Evolutionary conservation across 2,888 invertebrate genomes (phyloP).

Genomic region (Loripinus fragilis): DNA sequence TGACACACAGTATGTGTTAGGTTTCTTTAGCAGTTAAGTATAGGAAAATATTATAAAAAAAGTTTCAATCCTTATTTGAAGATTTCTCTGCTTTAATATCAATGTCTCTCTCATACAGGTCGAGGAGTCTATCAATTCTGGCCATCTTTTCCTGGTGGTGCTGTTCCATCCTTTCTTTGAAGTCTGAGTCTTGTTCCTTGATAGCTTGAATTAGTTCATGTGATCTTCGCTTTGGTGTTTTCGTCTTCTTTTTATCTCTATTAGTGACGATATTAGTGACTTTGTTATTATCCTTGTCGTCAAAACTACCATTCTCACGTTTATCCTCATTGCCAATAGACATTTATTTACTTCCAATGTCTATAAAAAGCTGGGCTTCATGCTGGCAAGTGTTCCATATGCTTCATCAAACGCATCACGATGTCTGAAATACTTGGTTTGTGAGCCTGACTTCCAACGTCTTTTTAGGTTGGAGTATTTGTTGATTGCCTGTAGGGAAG

Average conservation of each 20-base stretch:
- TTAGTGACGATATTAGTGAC: slow-evolving; percentile 1
- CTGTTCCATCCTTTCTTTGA: slow-evolving; percentile 5
- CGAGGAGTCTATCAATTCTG: not conserved
- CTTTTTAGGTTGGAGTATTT: too few relatives aligned
- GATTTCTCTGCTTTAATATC: not conserved
- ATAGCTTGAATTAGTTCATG: not conserved
- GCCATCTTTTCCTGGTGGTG: not conserved
- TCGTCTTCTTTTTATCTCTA: not conserved
- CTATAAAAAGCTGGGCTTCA: too few relatives aligned
- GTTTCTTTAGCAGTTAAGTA: too few relatives aligned
- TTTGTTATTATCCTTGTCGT: not conserved
- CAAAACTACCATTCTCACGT: not conserved
- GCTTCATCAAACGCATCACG: too few relatives aligned
- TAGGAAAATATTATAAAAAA: not conserved
- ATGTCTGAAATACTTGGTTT: too few relatives aligned
- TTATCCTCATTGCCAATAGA: not conserved
- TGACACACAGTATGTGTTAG: too few relatives aligned
- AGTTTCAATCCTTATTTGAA: not conserved
- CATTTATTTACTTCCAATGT: not conserved
- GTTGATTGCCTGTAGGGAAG: too few relatives aligned
- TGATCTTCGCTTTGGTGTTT: slow-evolving; percentile 1
- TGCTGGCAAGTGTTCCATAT: too few relatives aligned
- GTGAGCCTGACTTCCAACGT: too few relatives aligned
- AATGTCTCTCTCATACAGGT: not conserved
- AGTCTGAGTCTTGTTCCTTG: not conserved